Percentiles rank a stretch among this genome's conserved stretches.
These are phyloP conservation scores for Xiphias gladius DNA, from an alignment of 2,113 vertebrate genomes.

Conservation along the genomic window DNA sequence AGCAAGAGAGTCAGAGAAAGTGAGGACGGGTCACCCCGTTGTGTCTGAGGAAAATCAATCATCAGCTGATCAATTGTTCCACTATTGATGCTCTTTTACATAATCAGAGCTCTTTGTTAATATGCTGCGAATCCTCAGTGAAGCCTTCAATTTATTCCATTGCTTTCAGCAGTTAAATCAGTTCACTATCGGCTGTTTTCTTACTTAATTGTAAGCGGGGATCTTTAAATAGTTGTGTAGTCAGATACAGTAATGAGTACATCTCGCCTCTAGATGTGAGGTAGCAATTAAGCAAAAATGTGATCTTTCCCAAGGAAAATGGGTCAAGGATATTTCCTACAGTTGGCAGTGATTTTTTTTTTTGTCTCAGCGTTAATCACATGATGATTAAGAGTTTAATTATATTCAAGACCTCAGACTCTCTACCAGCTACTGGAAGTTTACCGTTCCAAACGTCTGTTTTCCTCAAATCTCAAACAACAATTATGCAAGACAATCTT, in stretches of 20 bases:
- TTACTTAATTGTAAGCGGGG: background rate
- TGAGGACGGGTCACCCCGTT: slow-evolving; percentile 25
- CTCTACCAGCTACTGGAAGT: background rate
- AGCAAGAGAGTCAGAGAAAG: background rate
- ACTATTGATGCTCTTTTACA: background rate
- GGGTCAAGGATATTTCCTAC: background rate
- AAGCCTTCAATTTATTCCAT: background rate
- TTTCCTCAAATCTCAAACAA: background rate
- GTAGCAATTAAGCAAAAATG: background rate
- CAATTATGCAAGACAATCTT: background rate
- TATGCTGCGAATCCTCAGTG: background rate
- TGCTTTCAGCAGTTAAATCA: background rate
- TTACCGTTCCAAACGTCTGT: background rate
- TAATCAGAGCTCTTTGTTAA: background rate
- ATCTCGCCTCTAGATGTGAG: too few relatives aligned
- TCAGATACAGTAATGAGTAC: too few relatives aligned
- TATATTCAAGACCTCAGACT: background rate
- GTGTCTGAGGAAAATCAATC: slow-evolving; percentile 31
- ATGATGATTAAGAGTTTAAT: background rate
- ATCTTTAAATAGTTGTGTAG: background rate
- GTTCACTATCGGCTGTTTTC: background rate
- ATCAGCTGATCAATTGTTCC: slow-evolving; percentile 28
- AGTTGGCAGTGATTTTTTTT: background rate
- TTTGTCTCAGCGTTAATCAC: background rate
- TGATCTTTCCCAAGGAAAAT: background rate